These are phyloP conservation scores for Ochropacha duplaris DNA, from an alignment of 2,888 invertebrate species.

Conservation along the genomic window DNA sequence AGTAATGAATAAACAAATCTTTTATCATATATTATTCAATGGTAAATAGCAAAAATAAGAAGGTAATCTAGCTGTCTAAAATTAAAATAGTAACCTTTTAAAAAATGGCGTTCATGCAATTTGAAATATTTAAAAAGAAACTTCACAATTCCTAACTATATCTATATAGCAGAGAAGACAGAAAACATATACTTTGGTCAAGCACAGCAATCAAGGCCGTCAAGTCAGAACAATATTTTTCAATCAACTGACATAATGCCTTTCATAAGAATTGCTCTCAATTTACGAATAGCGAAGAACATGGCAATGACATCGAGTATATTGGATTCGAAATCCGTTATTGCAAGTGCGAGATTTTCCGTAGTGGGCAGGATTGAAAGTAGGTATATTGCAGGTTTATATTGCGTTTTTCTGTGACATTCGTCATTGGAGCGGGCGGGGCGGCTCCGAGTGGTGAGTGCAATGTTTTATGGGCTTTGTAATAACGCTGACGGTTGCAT, in stretches of 20 bases:
- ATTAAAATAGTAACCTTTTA: too few relatives aligned
- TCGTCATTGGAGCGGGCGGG: slow-evolving; percentile 41
- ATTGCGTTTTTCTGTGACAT: slow-evolving; percentile 64
- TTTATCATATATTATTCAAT: too few relatives aligned
- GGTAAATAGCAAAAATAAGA: too few relatives aligned
- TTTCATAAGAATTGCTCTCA: background rate
- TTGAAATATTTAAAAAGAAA: too few relatives aligned
- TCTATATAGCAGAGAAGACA: too few relatives aligned
- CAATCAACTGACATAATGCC: background rate
- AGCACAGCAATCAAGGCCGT: too few relatives aligned
- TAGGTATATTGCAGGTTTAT: slow-evolving; percentile 55
- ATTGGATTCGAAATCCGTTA: slow-evolving; percentile 77
- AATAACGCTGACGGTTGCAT: slow-evolving; percentile 40
- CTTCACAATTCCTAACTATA: too few relatives aligned
- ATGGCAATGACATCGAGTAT: slow-evolving; percentile 41
- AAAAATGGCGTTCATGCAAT: too few relatives aligned
- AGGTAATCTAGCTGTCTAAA: too few relatives aligned
- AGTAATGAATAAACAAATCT: too few relatives aligned
- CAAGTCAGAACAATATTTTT: background rate
- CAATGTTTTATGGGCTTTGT: slow-evolving; percentile 62
- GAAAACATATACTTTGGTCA: too few relatives aligned
- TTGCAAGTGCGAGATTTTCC: slow-evolving; percentile 68
- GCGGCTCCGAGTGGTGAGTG: slow-evolving; percentile 25
- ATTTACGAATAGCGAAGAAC: slow-evolving; percentile 29
- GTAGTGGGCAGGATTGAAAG: slow-evolving; percentile 51